Conservation (phyloP, 2,113 vertebrate genomes). For the Ascaphus truei region DNA sequence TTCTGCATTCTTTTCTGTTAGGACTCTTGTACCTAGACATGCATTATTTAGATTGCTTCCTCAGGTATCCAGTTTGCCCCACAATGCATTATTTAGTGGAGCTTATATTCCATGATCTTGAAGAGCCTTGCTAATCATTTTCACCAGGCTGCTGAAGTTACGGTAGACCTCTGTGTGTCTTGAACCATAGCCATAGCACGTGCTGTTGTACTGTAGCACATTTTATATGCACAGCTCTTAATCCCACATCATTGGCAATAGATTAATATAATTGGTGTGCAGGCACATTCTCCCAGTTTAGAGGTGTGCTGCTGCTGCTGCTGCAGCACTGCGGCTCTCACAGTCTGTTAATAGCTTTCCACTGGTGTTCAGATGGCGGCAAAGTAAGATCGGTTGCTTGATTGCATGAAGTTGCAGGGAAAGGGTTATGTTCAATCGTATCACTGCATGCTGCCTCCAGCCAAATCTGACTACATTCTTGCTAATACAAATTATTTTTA, state of each 20-base stretch:
- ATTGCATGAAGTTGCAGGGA: constrained; percentile 48
- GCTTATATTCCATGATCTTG: constrained; percentile 49
- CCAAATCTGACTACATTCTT: constrained; percentile 49
- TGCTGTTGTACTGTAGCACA: constrained; percentile 64
- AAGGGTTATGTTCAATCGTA: constrained; percentile 43
- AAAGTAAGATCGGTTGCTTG: constrained; percentile 59
- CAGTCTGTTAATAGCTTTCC: constrained; percentile 64
- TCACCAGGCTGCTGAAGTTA: constrained; percentile 54
- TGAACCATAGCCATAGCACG: constrained; percentile 64
- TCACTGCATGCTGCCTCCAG: background rate
- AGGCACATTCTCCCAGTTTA: constrained; percentile 49
- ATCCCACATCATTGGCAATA: constrained; percentile 55
- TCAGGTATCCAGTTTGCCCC: constrained; percentile 66
- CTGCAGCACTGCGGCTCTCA: constrained; percentile 69
- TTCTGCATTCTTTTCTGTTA: constrained; percentile 67
- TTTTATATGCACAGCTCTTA: constrained; percentile 71
- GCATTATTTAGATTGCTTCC: constrained; percentile 73
- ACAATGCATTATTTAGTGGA: constrained; percentile 67
- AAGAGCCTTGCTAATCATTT: constrained; percentile 49
- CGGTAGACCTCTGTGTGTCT: constrained; percentile 42
- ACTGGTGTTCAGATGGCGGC: constrained; percentile 61
- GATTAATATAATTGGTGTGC: constrained; percentile 58
- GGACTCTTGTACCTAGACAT: constrained; percentile 57
- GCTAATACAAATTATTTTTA: constrained; percentile 60
- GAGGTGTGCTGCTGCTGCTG: constrained; percentile 49